phyloP scores from a whole-genome alignment of 2,888 invertebrate genomes.

The Macroteleia sp. region DNA sequence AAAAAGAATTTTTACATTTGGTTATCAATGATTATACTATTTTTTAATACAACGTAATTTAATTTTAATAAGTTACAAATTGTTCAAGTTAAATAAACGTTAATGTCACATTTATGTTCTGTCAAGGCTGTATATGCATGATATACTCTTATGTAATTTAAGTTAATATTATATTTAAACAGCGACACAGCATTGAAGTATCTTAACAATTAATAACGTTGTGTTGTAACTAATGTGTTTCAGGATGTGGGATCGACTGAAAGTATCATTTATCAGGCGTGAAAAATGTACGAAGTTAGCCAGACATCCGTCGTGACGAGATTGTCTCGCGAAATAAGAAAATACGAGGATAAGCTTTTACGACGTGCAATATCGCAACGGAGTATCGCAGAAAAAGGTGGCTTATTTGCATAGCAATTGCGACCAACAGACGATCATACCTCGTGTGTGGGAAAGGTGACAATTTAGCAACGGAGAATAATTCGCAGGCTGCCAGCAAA shows the following conservation, averaged over 20 bases:
- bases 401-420: slow-evolving; percentile 61
- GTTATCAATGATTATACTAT: too few relatives aligned
- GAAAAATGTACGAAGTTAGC: slow-evolving; percentile 45
- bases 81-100: too few relatives aligned
- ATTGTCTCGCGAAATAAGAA: slow-evolving; percentile 41
- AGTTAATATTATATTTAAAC: too few relatives aligned
- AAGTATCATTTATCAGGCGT: slow-evolving; percentile 25
- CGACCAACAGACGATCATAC: slow-evolving; percentile 49
- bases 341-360: slow-evolving; percentile 48
- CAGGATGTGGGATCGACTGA: slow-evolving; percentile 21
- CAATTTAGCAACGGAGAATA: slow-evolving; percentile 53
- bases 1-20: too few relatives aligned
- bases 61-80: too few relatives aligned
- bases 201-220: not conserved
- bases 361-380: slow-evolving; percentile 32
- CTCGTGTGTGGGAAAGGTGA: slow-evolving; percentile 34
- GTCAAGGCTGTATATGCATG: too few relatives aligned
- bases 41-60: too few relatives aligned
- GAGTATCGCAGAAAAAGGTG: slow-evolving; percentile 35
- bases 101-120: too few relatives aligned
- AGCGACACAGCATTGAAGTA: too few relatives aligned
- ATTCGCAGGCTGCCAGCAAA: slow-evolving; percentile 51
- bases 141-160: too few relatives aligned
- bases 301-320: slow-evolving; percentile 37
- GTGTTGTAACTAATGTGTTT: slow-evolving; percentile 21